Evolutionary conservation across 2,888 invertebrate species (phyloP).

Genomic region (Pollenia labialis): DNA sequence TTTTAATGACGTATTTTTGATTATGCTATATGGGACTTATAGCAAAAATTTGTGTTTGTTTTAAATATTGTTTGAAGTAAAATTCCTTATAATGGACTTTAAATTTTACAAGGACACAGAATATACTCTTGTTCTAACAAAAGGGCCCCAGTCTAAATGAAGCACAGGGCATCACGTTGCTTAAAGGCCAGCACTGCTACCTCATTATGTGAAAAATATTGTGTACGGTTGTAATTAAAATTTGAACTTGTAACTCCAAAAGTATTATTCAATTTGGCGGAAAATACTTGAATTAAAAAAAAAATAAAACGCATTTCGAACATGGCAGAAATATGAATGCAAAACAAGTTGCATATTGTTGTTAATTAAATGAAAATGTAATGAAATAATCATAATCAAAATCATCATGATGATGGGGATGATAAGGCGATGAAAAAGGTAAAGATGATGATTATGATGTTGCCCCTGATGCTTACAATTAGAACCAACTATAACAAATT

Average conservation of each 20-base stretch:
- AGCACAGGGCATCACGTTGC: no score
- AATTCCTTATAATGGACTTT: no score
- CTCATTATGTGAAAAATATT: slow-evolving; percentile 53
- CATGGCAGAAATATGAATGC: slow-evolving; percentile 62
- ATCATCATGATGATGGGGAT: slow-evolving; percentile 31
- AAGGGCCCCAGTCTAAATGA: no score
- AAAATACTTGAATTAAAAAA: slow-evolving; percentile 66
- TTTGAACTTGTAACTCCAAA: slow-evolving; percentile 72
- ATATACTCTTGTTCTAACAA: no score
- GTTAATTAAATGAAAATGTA: slow-evolving; percentile 73
- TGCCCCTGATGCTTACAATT: slow-evolving; percentile 27
- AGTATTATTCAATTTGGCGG: slow-evolving; percentile 73
- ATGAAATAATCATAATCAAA: slow-evolving; percentile 71
- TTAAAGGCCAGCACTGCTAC: not conserved
- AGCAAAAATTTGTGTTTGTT: no score
- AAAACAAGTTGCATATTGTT: slow-evolving; percentile 70
- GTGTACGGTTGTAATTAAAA: slow-evolving; percentile 68
- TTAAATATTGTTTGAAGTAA: no score
- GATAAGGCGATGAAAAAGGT: slow-evolving; percentile 6
- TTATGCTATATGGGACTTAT: no score
- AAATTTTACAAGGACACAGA: no score
- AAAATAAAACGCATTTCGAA: slow-evolving; percentile 50
- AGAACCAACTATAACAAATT: slow-evolving; percentile 9
- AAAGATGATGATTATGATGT: slow-evolving; percentile 21
- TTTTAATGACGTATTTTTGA: no score